These are phyloP conservation scores for Tarsius wallacei DNA, from an alignment of 2,797 vertebrate genomes.

Conservation along the genomic window DNA sequence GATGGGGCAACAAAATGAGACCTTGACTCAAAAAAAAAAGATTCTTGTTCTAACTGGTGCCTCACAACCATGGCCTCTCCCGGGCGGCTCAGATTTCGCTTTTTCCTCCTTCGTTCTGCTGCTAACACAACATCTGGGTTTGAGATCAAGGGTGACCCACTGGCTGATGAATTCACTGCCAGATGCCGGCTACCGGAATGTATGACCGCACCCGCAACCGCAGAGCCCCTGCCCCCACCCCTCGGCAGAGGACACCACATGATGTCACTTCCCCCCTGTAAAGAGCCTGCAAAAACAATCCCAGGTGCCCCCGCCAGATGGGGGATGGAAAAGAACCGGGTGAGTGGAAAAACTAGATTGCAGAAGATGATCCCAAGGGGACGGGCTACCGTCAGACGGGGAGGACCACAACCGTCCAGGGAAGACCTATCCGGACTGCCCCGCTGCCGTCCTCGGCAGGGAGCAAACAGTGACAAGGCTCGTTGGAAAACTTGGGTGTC, in stretches of 20 bases:
- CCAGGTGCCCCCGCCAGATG: background rate
- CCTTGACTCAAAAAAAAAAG: background rate
- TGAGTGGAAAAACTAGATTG: background rate
- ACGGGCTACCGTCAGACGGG: background rate
- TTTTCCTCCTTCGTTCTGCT: slow-evolving; percentile 27
- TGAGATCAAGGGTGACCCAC: slow-evolving; percentile 37
- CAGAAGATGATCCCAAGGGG: background rate
- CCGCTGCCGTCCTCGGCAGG: fast-evolving
- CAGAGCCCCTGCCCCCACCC: slow-evolving; percentile 63
- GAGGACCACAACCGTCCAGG: background rate
- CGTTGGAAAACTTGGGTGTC: background rate
- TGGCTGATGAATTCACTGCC: slow-evolving; percentile 66
- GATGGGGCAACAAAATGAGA: too few species aligned
- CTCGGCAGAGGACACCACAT: slow-evolving; percentile 19
- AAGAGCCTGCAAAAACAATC: slow-evolving; percentile 74
- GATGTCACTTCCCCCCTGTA: slow-evolving; percentile 69
- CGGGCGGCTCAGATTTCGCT: background rate
- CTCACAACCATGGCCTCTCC: background rate
- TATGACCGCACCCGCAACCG: slow-evolving; percentile 8
- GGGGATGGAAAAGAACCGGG: background rate
- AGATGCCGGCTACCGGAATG: slow-evolving; percentile 76
- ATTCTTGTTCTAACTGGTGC: background rate
- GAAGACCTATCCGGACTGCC: background rate
- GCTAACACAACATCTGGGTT: slow-evolving; percentile 73
- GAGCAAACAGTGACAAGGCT: background rate